Conservation (phyloP, 2,113 vertebrate species). For the Cephalophus harveyi region DNA sequence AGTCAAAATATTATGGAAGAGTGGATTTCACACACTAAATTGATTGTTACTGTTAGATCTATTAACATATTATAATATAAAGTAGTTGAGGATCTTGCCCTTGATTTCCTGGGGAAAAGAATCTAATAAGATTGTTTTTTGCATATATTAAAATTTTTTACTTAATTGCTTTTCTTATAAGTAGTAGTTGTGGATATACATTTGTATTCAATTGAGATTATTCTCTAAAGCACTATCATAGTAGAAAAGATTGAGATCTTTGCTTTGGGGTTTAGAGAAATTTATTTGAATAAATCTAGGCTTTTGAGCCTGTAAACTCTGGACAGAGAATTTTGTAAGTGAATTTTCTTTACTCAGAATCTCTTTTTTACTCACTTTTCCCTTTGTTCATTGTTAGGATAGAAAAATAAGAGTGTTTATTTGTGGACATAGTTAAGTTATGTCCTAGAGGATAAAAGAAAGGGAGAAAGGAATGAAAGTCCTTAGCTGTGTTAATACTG, state of each 20-base stretch:
- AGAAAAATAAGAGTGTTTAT: background rate
- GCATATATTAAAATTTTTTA: background rate
- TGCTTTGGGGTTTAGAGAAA: background rate
- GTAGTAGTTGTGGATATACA: background rate
- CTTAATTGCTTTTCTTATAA: slow-evolving; percentile 13
- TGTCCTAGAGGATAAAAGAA: background rate
- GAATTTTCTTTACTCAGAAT: background rate
- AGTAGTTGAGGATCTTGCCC: background rate
- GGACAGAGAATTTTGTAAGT: background rate
- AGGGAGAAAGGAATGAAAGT: background rate
- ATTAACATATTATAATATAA: background rate
- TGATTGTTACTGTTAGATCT: background rate
- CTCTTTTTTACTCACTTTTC: background rate
- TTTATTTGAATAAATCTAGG: background rate
- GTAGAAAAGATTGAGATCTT: background rate
- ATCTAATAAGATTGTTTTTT: background rate
- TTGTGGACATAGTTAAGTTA: background rate
- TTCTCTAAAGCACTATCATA: background rate
- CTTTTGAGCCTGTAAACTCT: background rate
- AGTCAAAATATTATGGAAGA: slow-evolving; percentile 29
- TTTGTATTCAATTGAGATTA: background rate
- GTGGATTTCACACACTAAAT: background rate
- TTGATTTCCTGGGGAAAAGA: background rate
- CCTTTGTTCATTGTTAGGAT: background rate
- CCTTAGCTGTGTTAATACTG: background rate